Evolutionary conservation across 2,888 invertebrate genomes (phyloP).

Genomic region (Coenonympha glycerion): DNA sequence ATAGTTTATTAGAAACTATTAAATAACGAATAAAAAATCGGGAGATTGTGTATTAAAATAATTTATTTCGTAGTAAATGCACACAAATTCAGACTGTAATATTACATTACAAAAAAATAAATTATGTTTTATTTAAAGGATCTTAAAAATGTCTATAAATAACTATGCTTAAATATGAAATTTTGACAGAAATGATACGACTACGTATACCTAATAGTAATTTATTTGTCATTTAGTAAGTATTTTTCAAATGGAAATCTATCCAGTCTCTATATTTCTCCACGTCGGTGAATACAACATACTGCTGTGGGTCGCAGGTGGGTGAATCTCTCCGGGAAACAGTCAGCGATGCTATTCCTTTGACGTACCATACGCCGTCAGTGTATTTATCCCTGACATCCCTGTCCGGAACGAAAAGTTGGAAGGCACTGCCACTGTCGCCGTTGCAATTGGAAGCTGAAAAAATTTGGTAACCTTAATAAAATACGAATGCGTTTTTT

Average conservation of each 20-base stretch:
- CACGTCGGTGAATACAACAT: slow-evolving; percentile 34
- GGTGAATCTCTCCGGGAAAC: slow-evolving; percentile 13
- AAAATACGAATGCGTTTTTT: too few species aligned
- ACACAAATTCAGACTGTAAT: neutral
- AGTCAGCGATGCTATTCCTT: slow-evolving; percentile 14
- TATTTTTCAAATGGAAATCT: slow-evolving; percentile 21
- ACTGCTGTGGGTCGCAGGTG: slow-evolving; percentile 15
- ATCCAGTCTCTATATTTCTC: slow-evolving; percentile 19
- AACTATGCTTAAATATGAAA: too few species aligned
- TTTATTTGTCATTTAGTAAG: neutral
- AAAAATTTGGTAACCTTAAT: too few species aligned
- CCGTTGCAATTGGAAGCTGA: slow-evolving; percentile 16
- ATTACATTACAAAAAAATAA: neutral
- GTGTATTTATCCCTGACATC: neutral
- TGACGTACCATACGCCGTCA: slow-evolving; percentile 17
- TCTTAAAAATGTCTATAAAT: too few species aligned
- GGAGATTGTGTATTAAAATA: neutral
- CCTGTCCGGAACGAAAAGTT: slow-evolving; percentile 18
- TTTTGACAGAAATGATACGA: too few species aligned
- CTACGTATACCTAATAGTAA: too few species aligned
- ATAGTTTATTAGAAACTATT: too few species aligned
- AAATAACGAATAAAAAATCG: neutral
- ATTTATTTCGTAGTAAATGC: neutral
- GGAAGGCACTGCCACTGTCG: slow-evolving; percentile 16
- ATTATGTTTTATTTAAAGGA: too few species aligned